Base-by-base conservation (phyloP, 2,113 vertebrate genomes). In the Orientallactaga bullata region DNA sequence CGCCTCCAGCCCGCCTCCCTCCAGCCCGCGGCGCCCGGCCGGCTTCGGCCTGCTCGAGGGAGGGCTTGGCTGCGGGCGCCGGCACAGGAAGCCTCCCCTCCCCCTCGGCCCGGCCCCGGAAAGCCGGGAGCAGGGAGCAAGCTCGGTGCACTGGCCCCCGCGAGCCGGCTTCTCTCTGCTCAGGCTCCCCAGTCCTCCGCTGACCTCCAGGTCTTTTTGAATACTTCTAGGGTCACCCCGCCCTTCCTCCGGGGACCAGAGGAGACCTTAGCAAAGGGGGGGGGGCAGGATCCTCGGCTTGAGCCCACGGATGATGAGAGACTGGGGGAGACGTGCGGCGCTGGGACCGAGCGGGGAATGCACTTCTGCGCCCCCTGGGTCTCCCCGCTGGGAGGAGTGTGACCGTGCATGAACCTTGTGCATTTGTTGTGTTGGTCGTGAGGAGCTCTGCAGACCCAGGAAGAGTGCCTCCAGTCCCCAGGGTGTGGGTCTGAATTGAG, bases 81-180 rank as follows among this genome's bases (percentile, higher is more conserved):
- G 7, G 66, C 37, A 35, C 90, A 39, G 94, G 94, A 90, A 92
- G 79, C 82, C 26, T 28, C 58, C 74, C 65, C 81, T 83, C 89
- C 93, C 66, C 83, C 80, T 55, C 71, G 0, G 87, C 68, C 21
- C 17, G 37, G 13, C 68, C 77, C 94, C 76, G 92, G 90, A 94
- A 97, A 96, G 96, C 95, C 66, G 88, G 90, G 39, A 66, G 96
- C 81, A 0, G 11, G 88, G 82, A 78, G 94, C 90, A 88, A 89
- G 85, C 82, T 20, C 30, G 28, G n/a, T 37, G 28, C 71, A 8
- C n/a, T 30, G n/a, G n/a, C 39, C 15, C 5, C 2, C 28, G n/a
- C 0, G 2, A 24, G 3, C 18, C 47, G 23, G 12, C 15, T 0
- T 65, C 55, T 58, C 96, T 30, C 58, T 13, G 42, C 37, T 9